A percentile compares a stretch with the other conserved stretches of the same genome.
phyloP scores from a whole-genome alignment of 37 sponge, comb jelly and placozoan species.

The Ianthella basta region DNA sequence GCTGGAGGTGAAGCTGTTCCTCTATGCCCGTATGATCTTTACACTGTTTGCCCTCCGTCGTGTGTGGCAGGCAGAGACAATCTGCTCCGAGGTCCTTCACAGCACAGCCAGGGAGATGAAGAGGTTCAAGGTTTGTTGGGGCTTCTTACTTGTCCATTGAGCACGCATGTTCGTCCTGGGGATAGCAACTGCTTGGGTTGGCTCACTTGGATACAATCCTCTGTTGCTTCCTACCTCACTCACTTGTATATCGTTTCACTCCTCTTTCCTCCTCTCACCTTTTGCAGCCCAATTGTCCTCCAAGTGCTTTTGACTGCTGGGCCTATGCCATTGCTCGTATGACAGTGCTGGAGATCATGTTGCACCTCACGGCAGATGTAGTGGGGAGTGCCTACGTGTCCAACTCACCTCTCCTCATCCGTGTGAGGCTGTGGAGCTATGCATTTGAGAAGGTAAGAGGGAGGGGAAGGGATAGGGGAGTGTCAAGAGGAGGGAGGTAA shows the following conservation, averaged over 20 bases:
- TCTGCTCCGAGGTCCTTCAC: constrained; percentile 60
- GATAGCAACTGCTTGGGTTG: no score
- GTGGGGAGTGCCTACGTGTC: constrained; percentile 24
- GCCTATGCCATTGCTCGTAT: constrained; percentile 22
- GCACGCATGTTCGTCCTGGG: not conserved
- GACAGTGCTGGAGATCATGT: constrained; percentile 31
- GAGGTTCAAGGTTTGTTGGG: constrained; percentile 50
- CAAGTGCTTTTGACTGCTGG: constrained; percentile 27
- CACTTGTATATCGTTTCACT: no score
- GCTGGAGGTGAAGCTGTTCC: constrained; percentile 38
- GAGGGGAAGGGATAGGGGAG: no score
- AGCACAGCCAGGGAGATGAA: constrained; percentile 63
- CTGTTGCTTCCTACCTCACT: no score
- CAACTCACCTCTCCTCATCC: constrained; percentile 57
- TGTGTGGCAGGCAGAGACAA: constrained; percentile 56
- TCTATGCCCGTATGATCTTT: constrained; percentile 46
- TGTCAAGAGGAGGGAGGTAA: no score
- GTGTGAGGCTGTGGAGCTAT: constrained; percentile 80
- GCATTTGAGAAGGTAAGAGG: constrained; percentile 70
- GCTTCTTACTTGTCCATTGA: not conserved
- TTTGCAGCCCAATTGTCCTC: constrained; percentile 7
- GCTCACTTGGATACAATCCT: no score
- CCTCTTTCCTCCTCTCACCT: no score
- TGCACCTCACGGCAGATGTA: constrained; percentile 25
- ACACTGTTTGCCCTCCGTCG: constrained; percentile 45